Conservation (phyloP, 1,140 invertebrate species). For the Musca domestica region DNA sequence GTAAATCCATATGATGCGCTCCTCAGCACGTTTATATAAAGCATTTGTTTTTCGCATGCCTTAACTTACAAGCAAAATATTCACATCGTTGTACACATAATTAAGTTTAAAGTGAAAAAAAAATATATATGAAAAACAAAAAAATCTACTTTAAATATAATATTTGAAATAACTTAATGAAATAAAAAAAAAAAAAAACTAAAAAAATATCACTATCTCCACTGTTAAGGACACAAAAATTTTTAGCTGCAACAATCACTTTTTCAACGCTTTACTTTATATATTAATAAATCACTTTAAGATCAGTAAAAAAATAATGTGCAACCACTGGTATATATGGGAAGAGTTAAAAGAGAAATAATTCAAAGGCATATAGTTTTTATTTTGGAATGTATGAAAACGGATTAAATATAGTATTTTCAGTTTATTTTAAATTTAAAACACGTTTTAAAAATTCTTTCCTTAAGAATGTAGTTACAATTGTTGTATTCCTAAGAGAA, state of each 20-base stretch:
- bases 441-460: too few species aligned
- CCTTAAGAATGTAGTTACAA: too few species aligned
- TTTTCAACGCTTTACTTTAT: slow-evolving; percentile 25
- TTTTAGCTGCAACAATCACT: slow-evolving; percentile 28
- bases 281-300: slow-evolving; percentile 1
- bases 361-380: too few species aligned
- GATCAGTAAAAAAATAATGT: neutral
- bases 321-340: too few species aligned
- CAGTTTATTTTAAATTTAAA: too few species aligned
- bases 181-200: slow-evolving; percentile 6
- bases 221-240: neutral
- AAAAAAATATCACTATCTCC: neutral
- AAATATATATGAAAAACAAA: neutral
- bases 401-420: too few species aligned
- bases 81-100: neutral
- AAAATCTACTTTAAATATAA: neutral
- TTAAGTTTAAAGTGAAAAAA: neutral
- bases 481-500: too few species aligned
- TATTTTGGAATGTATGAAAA: too few species aligned
- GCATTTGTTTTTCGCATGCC: neutral
- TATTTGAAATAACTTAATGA: slow-evolving; percentile 4
- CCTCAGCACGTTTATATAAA: slow-evolving; percentile 9
- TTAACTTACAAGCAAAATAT: neutral
- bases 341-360: too few species aligned
- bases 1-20: neutral